phyloP scores from a whole-genome alignment of 1,140 invertebrate species.

The Pogonomyrmex barbatus region DNA sequence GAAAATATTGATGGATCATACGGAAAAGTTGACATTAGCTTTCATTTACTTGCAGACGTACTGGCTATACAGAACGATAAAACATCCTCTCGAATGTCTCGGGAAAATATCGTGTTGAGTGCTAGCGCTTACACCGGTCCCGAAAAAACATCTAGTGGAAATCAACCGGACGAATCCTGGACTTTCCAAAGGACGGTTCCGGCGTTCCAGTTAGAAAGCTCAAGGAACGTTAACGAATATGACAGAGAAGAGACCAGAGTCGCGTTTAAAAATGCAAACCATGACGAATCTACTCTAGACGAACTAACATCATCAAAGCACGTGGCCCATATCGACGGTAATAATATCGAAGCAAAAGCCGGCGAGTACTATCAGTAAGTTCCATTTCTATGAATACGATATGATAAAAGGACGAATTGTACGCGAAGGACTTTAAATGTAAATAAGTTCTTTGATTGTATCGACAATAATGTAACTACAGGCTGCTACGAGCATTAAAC shows the following conservation, averaged over 20 bases:
- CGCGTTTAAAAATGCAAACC: slow-evolving; percentile 38
- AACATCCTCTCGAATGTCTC: slow-evolving; percentile 74
- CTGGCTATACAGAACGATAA: slow-evolving; percentile 81
- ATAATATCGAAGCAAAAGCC: slow-evolving; percentile 84
- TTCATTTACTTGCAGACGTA: slow-evolving; percentile 67
- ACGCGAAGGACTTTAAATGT: not conserved
- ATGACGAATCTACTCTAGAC: slow-evolving; percentile 55
- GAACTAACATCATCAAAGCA: slow-evolving; percentile 81
- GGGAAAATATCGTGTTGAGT: slow-evolving; percentile 79
- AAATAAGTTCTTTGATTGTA: not conserved
- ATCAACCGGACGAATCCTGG: slow-evolving; percentile 57
- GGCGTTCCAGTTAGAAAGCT: slow-evolving; percentile 79
- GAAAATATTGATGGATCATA: not conserved
- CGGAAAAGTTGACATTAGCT: not conserved
- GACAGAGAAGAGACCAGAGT: slow-evolving; percentile 63
- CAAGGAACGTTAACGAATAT: slow-evolving; percentile 71
- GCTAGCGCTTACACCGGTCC: slow-evolving; percentile 77
- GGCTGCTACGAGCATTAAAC: not conserved
- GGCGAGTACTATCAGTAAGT: slow-evolving; percentile 82
- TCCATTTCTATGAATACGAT: slow-evolving; percentile 17
- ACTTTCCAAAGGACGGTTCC: slow-evolving; percentile 77
- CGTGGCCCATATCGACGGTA: slow-evolving; percentile 82
- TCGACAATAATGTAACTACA: not conserved
- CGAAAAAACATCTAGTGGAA: slow-evolving; percentile 76
- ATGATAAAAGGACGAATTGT: not conserved